Evolutionary conservation across 2,888 invertebrate genomes (phyloP).

Genomic region (Anorthoa munda): DNA sequence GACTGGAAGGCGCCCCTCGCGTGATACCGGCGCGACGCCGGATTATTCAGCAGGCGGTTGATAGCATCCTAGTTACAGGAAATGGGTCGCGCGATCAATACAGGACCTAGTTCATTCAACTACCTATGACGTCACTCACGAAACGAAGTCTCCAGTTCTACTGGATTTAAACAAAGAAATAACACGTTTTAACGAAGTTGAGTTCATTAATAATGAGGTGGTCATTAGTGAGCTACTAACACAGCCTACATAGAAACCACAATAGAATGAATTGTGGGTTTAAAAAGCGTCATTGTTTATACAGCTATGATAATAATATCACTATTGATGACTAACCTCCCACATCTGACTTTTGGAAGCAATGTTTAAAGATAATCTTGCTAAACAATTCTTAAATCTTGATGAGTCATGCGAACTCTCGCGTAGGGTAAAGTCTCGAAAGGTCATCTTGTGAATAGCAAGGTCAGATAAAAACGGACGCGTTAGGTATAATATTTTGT

Average conservation of each 20-base stretch:
- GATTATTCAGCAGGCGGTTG: conserved; percentile 16
- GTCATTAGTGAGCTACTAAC: neutral
- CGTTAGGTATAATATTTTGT: neutral
- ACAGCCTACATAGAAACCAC: conserved; percentile 15
- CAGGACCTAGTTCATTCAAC: conserved; percentile 46
- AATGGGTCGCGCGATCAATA: conserved; percentile 53
- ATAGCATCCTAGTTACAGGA: conserved; percentile 36
- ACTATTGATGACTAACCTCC: conserved; percentile 31
- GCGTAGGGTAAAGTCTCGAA: conserved; percentile 15
- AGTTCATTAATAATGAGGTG: neutral
- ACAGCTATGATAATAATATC: conserved; percentile 38
- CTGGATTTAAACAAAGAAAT: conserved; percentile 17
- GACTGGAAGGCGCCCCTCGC: neutral
- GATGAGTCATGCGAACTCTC: conserved; percentile 35
- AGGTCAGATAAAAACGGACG: conserved; percentile 25
- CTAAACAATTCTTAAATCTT: conserved; percentile 15
- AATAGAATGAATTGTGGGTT: conserved; percentile 15
- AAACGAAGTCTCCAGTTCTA: conserved; percentile 9
- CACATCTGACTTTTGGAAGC: conserved; percentile 10
- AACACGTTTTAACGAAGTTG: neutral
- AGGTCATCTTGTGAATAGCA: conserved; percentile 37
- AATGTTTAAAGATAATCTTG: conserved; percentile 1
- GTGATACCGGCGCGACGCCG: neutral
- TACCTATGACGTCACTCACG: conserved; percentile 15
- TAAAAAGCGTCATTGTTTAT: conserved; percentile 37